Base-by-base conservation (phyloP, 2,113 vertebrate genomes). In the Oryzias melastigma region DNA sequence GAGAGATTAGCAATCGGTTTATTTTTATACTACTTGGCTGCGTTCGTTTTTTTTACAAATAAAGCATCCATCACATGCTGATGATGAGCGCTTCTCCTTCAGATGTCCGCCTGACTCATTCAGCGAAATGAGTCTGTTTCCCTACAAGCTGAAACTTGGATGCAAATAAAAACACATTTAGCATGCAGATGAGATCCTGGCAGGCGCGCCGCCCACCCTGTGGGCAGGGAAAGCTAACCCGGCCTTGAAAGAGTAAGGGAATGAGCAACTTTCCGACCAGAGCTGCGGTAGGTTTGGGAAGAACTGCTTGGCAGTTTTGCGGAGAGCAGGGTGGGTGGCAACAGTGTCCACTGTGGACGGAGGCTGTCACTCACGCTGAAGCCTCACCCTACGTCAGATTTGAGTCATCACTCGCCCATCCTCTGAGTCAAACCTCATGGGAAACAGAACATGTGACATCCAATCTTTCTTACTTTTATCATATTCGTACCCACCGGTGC, bases 131-230 rank as follows among this genome's bases (percentile, higher is more conserved):
- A 68, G 71, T 83, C 76, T 1, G 43, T 63, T 76, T 73, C 35
- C 15, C 54, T 64, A 71, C 74, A 84, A 80, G 35, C 52, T n/a
- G 61, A 83, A 81, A 57, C 58, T 47, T 43, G 63, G 53, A 71
- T 69, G 68, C 56, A 68, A 85, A 89, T 77, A 52, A 85, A 86
- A 88, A 80, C 75, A 65, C 68, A 81, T 82, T 78, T 73, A 69
- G 58, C 69, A 20, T 78, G 48, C 78, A 80, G 80, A 85, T 75
- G 73, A 75, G 60, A 74, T 67, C 47, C 73, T 82, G 80, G 75
- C 74, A 80, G 72, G 54, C 48, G 64, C 83, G 68, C 75, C 80
- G 77, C 73, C 75, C 76, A 81, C 58, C 67, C 61, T 78, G 77
- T 0, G 41, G 73, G 50, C 70, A 61, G 52, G 57, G 51, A 41